Evolutionary conservation across 2,888 invertebrate species (phyloP).

Genomic region (Netelia fuscicornis): DNA sequence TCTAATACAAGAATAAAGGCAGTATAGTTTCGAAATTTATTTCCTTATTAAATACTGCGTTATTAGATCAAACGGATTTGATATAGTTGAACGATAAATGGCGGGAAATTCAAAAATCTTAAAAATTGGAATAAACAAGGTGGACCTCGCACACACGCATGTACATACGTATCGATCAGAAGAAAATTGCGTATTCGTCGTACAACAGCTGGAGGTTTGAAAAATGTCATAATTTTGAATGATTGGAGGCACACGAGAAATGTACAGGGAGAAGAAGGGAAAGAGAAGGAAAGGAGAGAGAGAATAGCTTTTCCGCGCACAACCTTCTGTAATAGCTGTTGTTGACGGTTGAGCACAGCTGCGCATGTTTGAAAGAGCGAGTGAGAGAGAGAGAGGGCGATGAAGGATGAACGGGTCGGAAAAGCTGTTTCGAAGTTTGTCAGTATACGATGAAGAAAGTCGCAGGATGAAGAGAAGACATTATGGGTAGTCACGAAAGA

Average conservation of each 20-base stretch:
- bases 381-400: conserved; percentile 2
- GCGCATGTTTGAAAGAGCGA: conserved; percentile 8
- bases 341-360: conserved; percentile 42
- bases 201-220: neutral
- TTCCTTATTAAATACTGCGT: no score
- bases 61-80: no score
- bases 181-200: conserved; percentile 18
- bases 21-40: no score
- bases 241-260: conserved; percentile 33
- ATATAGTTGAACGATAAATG: no score
- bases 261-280: neutral
- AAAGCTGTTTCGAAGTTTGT: conserved; percentile 41
- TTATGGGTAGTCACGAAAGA: neutral
- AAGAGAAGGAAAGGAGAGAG: conserved; percentile 1
- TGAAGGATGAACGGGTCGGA: conserved; percentile 19
- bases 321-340: conserved; percentile 26
- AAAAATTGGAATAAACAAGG: neutral
- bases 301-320: conserved; percentile 30
- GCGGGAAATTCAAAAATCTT: no score
- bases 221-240: conserved; percentile 29
- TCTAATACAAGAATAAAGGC: no score
- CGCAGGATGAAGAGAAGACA: neutral
- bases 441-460: conserved; percentile 18
- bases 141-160: neutral
- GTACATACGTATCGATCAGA: neutral